Evolutionary conservation across 2,113 vertebrate species (phyloP).

Genomic region (Peromyscus leucopus): DNA sequence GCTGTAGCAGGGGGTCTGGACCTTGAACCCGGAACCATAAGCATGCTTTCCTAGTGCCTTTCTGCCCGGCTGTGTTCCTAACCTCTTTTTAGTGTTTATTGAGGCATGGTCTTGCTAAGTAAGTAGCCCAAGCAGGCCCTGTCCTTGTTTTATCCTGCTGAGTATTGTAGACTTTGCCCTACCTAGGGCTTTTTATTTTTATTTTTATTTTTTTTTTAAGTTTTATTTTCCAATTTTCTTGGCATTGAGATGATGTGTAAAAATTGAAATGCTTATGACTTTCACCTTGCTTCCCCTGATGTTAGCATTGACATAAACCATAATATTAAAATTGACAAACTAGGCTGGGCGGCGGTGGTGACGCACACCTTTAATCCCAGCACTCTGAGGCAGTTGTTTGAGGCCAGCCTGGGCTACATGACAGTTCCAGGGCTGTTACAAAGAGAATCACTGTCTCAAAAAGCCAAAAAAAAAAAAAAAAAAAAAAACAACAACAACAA

Average conservation of each 20-base stretch:
- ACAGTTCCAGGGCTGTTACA: too few species aligned
- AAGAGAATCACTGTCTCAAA: too few species aligned
- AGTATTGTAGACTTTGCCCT: background rate
- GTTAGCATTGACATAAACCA: background rate
- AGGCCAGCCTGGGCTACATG: too few species aligned
- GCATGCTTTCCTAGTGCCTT: background rate
- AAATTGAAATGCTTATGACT: background rate
- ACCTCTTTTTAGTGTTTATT: background rate
- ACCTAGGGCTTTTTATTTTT: background rate
- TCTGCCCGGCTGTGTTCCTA: too few species aligned
- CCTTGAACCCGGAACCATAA: background rate
- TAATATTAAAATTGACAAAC: background rate
- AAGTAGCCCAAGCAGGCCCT: background rate
- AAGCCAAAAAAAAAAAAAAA: too few species aligned
- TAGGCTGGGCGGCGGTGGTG: too few species aligned
- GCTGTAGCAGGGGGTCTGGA: background rate
- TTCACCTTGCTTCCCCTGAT: background rate
- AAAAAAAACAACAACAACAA: too few species aligned
- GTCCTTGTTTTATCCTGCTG: background rate
- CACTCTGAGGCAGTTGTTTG: too few species aligned
- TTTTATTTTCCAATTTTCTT: constrained; percentile 55
- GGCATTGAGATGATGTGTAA: constrained; percentile 6
- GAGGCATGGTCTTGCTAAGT: background rate
- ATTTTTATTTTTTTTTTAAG: background rate
- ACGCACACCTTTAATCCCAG: too few species aligned